Conservation (phyloP, 2,888 invertebrate species). For the Synanthedon myopaeformis region DNA sequence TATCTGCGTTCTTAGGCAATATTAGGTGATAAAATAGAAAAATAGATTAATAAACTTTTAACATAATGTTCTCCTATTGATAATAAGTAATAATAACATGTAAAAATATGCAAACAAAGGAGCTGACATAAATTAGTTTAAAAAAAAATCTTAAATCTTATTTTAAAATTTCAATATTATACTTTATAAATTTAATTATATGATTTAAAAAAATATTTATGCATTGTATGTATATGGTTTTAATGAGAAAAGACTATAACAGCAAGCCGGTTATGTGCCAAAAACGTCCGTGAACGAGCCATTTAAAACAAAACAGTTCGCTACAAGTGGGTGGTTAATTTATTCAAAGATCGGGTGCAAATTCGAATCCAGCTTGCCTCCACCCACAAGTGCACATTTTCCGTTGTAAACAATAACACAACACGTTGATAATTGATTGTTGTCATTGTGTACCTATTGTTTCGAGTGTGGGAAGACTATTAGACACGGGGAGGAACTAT, state of each 20-base stretch:
- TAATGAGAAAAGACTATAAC: too few relatives aligned
- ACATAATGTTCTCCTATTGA: too few relatives aligned
- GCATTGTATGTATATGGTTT: too few relatives aligned
- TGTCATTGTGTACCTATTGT: background rate
- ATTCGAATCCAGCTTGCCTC: background rate
- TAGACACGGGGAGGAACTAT: background rate
- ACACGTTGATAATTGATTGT: background rate
- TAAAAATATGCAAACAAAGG: too few relatives aligned
- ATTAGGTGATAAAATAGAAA: too few relatives aligned
- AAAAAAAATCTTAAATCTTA: background rate
- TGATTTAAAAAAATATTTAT: background rate
- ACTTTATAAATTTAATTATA: background rate
- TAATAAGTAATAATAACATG: too few relatives aligned
- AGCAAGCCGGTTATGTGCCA: background rate
- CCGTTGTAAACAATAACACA: background rate
- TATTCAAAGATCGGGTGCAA: background rate
- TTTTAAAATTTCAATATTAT: background rate
- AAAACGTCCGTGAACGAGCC: background rate
- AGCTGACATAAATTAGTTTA: too few relatives aligned
- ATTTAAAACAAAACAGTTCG: background rate
- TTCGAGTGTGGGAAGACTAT: background rate
- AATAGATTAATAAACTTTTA: too few relatives aligned
- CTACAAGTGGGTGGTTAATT: background rate
- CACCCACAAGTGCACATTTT: background rate
- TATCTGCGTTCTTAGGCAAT: too few relatives aligned